These are phyloP conservation scores for Timema podura DNA, from an alignment of 2,888 invertebrate species.

Conservation along the genomic window DNA sequence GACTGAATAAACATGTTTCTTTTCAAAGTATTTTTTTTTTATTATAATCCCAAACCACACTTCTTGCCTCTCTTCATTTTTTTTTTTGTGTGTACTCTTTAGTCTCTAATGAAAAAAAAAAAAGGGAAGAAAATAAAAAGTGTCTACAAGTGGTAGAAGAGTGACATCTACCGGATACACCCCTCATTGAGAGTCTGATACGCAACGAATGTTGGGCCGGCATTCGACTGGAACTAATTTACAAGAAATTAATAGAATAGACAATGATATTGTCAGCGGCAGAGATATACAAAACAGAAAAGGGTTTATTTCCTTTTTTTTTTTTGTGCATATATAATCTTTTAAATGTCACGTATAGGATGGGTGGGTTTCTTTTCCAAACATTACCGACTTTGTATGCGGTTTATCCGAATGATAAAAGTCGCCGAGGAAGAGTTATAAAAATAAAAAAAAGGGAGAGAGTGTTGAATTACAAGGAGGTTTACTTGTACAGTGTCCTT, in stretches of 20 bases:
- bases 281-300: too few relatives aligned
- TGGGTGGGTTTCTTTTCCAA: too few relatives aligned
- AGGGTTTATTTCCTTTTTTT: too few relatives aligned
- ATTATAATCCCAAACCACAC: too few relatives aligned
- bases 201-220: slow-evolving; percentile 21
- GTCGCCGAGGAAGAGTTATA: too few relatives aligned
- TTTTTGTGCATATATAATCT: too few relatives aligned
- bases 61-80: not conserved
- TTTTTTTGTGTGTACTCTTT: not conserved
- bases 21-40: not conserved
- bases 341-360: too few relatives aligned
- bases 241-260: slow-evolving; percentile 12
- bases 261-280: slow-evolving; percentile 8
- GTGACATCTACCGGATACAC: slow-evolving; percentile 24
- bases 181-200: slow-evolving; percentile 19
- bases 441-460: too few relatives aligned
- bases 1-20: slow-evolving; percentile 10
- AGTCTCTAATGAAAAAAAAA: not conserved
- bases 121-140: not conserved
- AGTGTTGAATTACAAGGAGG: too few relatives aligned
- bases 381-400: too few relatives aligned
- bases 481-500: too few relatives aligned
- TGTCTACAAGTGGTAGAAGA: not conserved
- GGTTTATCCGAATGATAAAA: too few relatives aligned
- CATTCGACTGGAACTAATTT: slow-evolving; percentile 18